Percentiles rank a stretch among this genome's conserved stretches.
phyloP scores from a whole-genome alignment of 2,113 vertebrate genomes.

The Rattus norvegicus region GRCr8 NC_086022.1:62794501-62795000 shows the following conservation, averaged over 20 bases:
- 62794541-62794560: not conserved
- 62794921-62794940: not conserved
- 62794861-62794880: not conserved
- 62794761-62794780: not conserved
- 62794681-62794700: too few species aligned
- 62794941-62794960: not conserved
- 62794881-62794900: not conserved
- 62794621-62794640: not conserved
- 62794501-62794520: not conserved
- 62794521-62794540: not conserved
- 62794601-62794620: not conserved
- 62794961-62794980: not conserved
- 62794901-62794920: not conserved
- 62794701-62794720: too few species aligned
- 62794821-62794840: not conserved
- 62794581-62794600: not conserved
- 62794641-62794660: not conserved
- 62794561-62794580: not conserved
- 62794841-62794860: not conserved
- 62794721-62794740: too few species aligned
- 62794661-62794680: too few species aligned
- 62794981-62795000: conserved; percentile 2
- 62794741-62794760: not conserved
- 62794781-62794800: not conserved
- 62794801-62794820: not conserved